These are phyloP conservation scores for Sebastes taczanowskii DNA, from an alignment of 2,797 vertebrate species.

Conservation along the genomic window DNA sequence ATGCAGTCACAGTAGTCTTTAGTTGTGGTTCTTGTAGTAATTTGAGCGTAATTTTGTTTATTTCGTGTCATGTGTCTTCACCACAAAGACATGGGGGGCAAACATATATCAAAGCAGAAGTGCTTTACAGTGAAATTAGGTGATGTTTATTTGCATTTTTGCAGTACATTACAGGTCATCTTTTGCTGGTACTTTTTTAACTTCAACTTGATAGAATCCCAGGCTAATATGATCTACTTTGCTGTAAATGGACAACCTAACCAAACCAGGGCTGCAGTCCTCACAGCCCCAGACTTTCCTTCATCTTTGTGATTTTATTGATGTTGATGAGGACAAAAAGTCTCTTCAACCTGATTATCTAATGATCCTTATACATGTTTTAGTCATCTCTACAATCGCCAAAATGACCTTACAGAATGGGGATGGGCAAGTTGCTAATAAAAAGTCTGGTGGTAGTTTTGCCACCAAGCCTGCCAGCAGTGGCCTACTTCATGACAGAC, in stretches of 20 bases:
- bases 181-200: not conserved
- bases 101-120: conserved; percentile 28
- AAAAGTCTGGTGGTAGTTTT: not conserved
- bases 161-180: not conserved
- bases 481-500: too few species aligned
- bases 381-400: not conserved
- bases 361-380: not conserved
- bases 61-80: conserved; percentile 18
- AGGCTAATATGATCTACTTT: not conserved
- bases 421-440: not conserved
- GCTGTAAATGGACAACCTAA: not conserved
- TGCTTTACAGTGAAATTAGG: not conserved
- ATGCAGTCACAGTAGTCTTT: not conserved
- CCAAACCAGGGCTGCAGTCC: not conserved
- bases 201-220: not conserved
- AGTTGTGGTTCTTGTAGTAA: conserved; percentile 45
- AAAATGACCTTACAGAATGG: not conserved
- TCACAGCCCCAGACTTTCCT: not conserved
- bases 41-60: conserved; percentile 46
- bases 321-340: too few species aligned
- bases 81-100: not conserved
- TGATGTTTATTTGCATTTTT: conserved; percentile 15
- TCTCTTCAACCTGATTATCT: not conserved
- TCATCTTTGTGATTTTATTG: not conserved
- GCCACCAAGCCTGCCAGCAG: too few species aligned